Conservation (phyloP, 2,797 vertebrate species). For the Pelochelys cantorii region DNA sequence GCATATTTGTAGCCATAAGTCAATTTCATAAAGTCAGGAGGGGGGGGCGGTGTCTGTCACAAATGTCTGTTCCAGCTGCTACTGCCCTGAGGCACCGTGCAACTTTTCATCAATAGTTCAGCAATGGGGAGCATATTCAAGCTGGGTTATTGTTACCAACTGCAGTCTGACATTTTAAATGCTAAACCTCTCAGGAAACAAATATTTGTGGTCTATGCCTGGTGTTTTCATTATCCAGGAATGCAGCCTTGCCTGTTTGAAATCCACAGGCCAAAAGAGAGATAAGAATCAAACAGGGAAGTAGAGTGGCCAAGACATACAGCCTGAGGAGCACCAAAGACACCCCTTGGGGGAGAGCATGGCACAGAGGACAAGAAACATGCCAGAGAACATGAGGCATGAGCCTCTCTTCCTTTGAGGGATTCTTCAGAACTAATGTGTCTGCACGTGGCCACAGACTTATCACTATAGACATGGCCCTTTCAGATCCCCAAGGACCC, state of each 20-base stretch:
- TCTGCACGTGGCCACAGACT: neutral
- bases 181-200: neutral
- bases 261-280: neutral
- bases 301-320: neutral
- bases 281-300: slow-evolving; percentile 23
- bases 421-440: neutral
- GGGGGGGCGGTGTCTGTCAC: too few relatives aligned
- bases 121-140: accelerated
- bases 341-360: neutral
- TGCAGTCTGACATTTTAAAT: accelerated
- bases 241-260: accelerated
- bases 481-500: neutral
- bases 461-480: neutral
- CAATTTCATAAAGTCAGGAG: too few relatives aligned
- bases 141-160: neutral
- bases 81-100: neutral
- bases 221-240: neutral
- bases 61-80: neutral
- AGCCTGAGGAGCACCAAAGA: neutral
- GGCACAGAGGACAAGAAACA: neutral
- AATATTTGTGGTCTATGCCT: neutral
- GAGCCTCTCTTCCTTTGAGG: neutral
- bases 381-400: accelerated
- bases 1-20: too few relatives aligned
- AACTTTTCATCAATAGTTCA: neutral